Base-by-base conservation (phyloP, 2,797 vertebrate species). In the Onychomys leucogaster region DNA sequence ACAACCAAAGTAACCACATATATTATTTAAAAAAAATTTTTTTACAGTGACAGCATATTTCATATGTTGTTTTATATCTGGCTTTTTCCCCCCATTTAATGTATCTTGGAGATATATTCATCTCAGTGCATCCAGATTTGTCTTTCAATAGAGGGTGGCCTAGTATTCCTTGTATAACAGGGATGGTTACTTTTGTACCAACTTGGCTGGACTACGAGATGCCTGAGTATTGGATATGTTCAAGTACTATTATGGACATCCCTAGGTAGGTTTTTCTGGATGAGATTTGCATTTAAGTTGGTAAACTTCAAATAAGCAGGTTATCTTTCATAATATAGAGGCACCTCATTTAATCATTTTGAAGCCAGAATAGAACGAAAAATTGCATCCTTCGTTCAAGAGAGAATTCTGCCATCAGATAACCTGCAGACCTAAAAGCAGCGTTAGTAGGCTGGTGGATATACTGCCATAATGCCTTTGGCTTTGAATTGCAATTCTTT, bases 261-360 rank as follows among this genome's bases (percentile, higher is more conserved):
- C 89, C 90, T 69, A 46, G 55, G 73, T 46, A 34, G 46, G 29
- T 83, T 34, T 88, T 89, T 77, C 75, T 52, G 49, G 49, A 69
- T 90, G n/a, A 73, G 27, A 87, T 78, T 69, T 94, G 59, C 37
- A 94, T 83, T 87, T 93, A 80, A 95, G 75, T 73, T 37, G 23
- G 65, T 91, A 17, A 63, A 75, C 21, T 95, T 78, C 69, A 43
- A 84, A 16, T 83, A 86, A 96, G 43, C 34, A 63, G 59, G 29
- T 73, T 61, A 55, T n/a, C 46, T 65, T 95, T 55, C 2, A 71
- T 76, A 78, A 29, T 63, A 12, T 46, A 41, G 55, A 57, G 23
- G 63, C 59, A 23, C 29, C 52, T 80, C 23, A 4, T 84, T 77
- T 29, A 85, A 67, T 91, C n/a, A 85, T 27, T 32, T 67, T 37